Evolutionary conservation across 2,113 vertebrate species (phyloP), one percentile per base, ranked within the genome.

Genomic region (Colistium nudipinnis): DNA sequence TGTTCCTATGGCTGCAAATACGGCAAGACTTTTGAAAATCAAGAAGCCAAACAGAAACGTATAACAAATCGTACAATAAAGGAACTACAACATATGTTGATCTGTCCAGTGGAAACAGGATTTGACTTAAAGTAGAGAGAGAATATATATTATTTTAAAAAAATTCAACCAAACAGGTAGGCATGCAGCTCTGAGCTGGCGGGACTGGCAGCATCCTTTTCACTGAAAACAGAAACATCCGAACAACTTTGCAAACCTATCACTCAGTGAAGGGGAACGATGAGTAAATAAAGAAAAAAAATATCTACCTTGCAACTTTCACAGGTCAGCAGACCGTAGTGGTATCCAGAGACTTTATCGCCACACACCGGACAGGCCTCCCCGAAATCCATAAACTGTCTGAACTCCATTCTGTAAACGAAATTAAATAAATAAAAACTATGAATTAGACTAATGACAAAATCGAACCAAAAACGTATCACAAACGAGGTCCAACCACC

Each of bases 321-420:
- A 60, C 91, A 92, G 39, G 91, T 92, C 28, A 92, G 87, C 48
- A 91, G 84, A 13, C 91, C 91, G 28, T 92, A 92, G 69, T 92
- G 91, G 57, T 92, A 92, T 35, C 91, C 91, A 4, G 91, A 92
- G 4, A 91, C 91, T 39, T 80, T 87, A 51, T 92, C 91, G 25
- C 88, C 91, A 71, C 91, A 92, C 28, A 92, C 89, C 0, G 91
- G 91, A 73, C 91, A 92, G n/a, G 63, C 17, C 38, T 92, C 90
- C 48, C 91, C 86, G 67, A 88, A 22, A 43, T 67, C 52, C 6
- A 48, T 67, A 30, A 76, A 81, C 33, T 44, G 79, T 20, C 52
- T 57, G 53, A 28, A 81, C 56, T 90, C 82, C 91, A 91, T 90
- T 28, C 62, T 75, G 38, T 13, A 52, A 16, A n/a, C n/a, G n/a